Base-by-base conservation (phyloP, 2,888 invertebrate species). In the Ectemnius cavifrons region DNA sequence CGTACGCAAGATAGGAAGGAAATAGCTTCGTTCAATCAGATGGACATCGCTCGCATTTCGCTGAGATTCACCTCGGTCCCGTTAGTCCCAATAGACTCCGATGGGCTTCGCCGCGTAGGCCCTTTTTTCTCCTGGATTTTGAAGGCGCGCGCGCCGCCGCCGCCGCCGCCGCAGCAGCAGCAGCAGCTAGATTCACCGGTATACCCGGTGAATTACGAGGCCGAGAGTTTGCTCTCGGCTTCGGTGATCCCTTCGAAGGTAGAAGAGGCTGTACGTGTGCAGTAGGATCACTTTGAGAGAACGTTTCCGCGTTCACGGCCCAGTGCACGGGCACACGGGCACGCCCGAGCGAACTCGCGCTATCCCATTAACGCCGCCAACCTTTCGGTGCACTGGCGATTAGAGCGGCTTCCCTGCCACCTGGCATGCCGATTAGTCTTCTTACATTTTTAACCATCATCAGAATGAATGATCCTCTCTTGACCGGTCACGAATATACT, bases 221-320 rank as follows among this genome's bases (percentile, higher is more conserved):
- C 37, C 37, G 37, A 37, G 37, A 1, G 3, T 23, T 23, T 23
- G 23, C 23, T 23, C 23, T 23, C 23, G 23, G 23, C 23, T 23
- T 23, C 23, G 23, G 23, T 23, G 23, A 37, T 37, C 37, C 11
- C 37, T 37, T 8, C 8, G 37, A 37, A 37, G 37, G 37, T 37
- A 11, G 37, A 11, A 6, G 37, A 37, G 37, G 37, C 8, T 37
- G 37, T 37, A 37, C 8, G 37, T 37, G 37, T 37, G 58, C 67
- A 20, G 52, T 45, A 4, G 52, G n/a, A 52, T 16, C 52, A 52
- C n/a, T 52, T 73, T 74, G 73, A 75, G 68, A 37, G 37, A 37
- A 37, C 77, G 80, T 84, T 85, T 85, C 84, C 84, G 84, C 79
- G 80, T 85, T 83, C 80, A 83, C 81, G 81, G 79, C 78, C 81